These are phyloP conservation scores for Pilophorus perplexus DNA, from an alignment of 2,888 invertebrate genomes.

Conservation along the genomic window DNA sequence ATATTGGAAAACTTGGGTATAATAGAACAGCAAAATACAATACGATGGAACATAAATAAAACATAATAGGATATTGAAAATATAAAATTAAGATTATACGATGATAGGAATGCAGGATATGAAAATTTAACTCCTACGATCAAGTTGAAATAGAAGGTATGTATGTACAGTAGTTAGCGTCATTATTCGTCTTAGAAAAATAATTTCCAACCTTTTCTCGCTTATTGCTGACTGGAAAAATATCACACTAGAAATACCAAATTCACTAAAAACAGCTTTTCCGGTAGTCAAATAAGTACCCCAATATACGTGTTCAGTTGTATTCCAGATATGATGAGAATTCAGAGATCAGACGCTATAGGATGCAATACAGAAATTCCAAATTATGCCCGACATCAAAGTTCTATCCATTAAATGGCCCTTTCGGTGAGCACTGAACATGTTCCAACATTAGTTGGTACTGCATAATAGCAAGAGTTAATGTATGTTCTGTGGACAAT, in stretches of 20 bases:
- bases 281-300: constrained; percentile 27
- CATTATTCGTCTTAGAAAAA: constrained; percentile 29
- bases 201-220: constrained; percentile 29
- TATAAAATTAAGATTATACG: constrained; percentile 20
- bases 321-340: too few relatives aligned
- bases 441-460: too few relatives aligned
- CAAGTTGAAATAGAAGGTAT: constrained; percentile 7
- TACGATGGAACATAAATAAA: constrained; percentile 27
- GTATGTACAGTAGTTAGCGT: constrained; percentile 23
- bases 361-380: too few relatives aligned
- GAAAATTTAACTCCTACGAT: constrained; percentile 23
- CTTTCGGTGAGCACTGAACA: too few relatives aligned
- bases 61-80: constrained; percentile 13
- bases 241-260: constrained; percentile 35
- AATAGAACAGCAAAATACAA: neutral
- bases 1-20: too few relatives aligned
- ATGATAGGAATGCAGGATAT: constrained; percentile 23
- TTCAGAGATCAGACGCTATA: too few relatives aligned
- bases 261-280: constrained; percentile 18
- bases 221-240: constrained; percentile 35
- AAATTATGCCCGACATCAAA: too few relatives aligned
- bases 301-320: constrained; percentile 5
- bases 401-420: too few relatives aligned
- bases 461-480: too few relatives aligned
- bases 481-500: too few relatives aligned